Evolutionary conservation across 2,113 vertebrate genomes (phyloP).

Genomic region (Arvicanthis niloticus): DNA sequence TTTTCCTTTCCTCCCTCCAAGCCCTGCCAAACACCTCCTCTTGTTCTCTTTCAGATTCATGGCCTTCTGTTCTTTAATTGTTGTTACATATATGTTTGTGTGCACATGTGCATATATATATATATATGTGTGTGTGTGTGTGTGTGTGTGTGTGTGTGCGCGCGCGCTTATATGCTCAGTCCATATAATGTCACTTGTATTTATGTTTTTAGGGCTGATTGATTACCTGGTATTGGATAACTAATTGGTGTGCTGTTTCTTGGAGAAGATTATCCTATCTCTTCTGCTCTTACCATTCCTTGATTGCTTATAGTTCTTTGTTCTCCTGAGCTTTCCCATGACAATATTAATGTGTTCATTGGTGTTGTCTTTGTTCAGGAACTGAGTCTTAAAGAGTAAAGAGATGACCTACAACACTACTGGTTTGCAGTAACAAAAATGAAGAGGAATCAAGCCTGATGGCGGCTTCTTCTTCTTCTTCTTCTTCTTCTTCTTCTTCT

Average conservation of each 20-base stretch:
- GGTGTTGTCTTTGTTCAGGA: neutral
- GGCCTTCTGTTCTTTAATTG: neutral
- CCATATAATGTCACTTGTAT: neutral
- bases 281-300: neutral
- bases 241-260: neutral
- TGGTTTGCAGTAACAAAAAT: constrained; percentile 29
- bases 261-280: neutral
- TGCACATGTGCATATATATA: neutral
- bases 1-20: neutral
- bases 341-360: neutral
- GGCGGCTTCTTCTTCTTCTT: no score
- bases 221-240: neutral
- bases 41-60: neutral
- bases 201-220: neutral
- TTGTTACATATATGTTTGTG: neutral
- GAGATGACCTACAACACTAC: neutral
- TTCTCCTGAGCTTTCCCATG: neutral
- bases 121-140: neutral
- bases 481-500: neutral
- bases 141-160: neutral
- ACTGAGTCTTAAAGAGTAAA: neutral
- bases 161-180: neutral
- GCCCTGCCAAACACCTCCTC: neutral
- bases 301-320: neutral
- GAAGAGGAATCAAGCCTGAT: neutral